Percentiles rank a stretch among this genome's conserved stretches.
These are phyloP conservation scores for Podabrus alpinus DNA, from an alignment of 2,888 invertebrate species.

Conservation along the genomic window DNA sequence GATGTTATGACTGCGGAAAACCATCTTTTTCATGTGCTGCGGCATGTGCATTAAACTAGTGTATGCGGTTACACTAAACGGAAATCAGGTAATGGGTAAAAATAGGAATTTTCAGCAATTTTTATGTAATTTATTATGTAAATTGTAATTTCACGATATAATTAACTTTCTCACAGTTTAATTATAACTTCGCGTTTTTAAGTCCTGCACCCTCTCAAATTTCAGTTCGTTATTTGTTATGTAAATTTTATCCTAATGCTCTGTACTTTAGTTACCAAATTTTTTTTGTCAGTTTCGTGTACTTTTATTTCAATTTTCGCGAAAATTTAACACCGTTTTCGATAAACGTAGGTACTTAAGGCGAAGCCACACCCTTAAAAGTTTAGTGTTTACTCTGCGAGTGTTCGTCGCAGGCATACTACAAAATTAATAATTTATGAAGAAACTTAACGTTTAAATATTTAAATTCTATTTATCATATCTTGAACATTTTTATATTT, in stretches of 20 bases:
- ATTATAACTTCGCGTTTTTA: background rate
- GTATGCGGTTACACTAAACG: background rate
- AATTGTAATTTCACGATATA: constrained; percentile 25
- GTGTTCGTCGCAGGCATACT: background rate
- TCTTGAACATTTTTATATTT: too few species aligned
- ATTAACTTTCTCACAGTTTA: constrained; percentile 29
- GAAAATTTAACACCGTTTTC: background rate
- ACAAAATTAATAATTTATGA: background rate
- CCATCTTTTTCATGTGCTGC: background rate
- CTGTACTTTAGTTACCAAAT: background rate
- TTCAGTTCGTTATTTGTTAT: background rate
- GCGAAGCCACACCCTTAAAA: background rate
- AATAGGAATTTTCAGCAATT: constrained; percentile 12
- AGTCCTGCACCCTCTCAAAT: background rate
- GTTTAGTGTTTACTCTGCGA: background rate
- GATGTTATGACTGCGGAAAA: background rate
- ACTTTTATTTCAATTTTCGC: background rate
- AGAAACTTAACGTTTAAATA: background rate
- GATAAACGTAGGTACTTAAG: background rate
- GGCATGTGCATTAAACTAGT: background rate
- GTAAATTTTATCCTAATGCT: background rate
- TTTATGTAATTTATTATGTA: constrained; percentile 33
- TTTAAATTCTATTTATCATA: too few species aligned
- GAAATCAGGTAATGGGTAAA: background rate
- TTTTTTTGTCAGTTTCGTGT: background rate